Evolutionary conservation across 2,113 vertebrate species (phyloP), one percentile per base, ranked within the genome.

Genomic region (Suricata suricatta): DNA sequence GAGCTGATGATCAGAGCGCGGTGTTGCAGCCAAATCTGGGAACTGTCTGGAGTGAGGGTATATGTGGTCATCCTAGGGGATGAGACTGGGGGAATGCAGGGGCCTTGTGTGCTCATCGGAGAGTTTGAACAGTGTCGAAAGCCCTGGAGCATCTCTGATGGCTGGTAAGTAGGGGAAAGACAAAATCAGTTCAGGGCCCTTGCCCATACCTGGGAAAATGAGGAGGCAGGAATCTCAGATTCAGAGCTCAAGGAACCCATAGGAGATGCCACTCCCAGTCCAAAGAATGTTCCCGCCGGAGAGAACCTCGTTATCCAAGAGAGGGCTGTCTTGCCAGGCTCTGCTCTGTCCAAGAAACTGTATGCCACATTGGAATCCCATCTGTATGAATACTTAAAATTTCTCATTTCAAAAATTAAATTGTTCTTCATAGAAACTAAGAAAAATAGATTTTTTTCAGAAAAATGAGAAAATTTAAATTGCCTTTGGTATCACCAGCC

Each of bases 371-470:
- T 87, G 81, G 92, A 93, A 92, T 95, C 44, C 92, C 88, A 95
- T 94, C 84, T 97, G 95, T 87, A 76, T 38, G 97, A 96, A 98
- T 77, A 94, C 57, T 90, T 90, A 79, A 82, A 8, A n/a, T 84
- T 92, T 92, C 72, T 96, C 17, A 14, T 84, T 95, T 95, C 5
- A 79, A 64, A 92, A 97, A 97, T 69, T 66, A 71, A 83, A 90
- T 25, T 91, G 47, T 64, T 84, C 35, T 96, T 87, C 76, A 33
- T 90, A 94, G 68, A 94, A 95, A 93, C 21, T 23, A 76, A 95
- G 76, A 69, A 80, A 87, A 83, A 90, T 80, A 64, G 1, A 38
- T 90, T 82, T 81, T 54, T 54, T 80, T 82, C 47, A 84, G 54
- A 93, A 97, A 97, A 90, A 92, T 57, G 85, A 92, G 21, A 47